These are phyloP conservation scores for Montipora capricornis DNA, from an alignment of 64 coral and sea anemone species.

Conservation along the genomic window DNA sequence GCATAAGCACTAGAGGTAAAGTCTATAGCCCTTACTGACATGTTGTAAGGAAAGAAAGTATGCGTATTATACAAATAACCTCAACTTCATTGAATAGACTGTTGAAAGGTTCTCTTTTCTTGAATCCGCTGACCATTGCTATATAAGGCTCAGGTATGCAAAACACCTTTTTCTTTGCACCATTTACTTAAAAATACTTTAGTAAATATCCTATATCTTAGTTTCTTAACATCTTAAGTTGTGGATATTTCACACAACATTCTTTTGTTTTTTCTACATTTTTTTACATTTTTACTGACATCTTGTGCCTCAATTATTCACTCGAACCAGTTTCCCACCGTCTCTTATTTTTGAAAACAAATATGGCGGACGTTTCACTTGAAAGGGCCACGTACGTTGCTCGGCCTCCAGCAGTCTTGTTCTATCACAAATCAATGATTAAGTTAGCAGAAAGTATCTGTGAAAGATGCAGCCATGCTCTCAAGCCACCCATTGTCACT, in stretches of 20 bases:
- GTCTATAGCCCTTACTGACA: slow-evolving; percentile 81
- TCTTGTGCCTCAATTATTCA: neutral
- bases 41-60: slow-evolving; percentile 38
- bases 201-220: too few relatives aligned
- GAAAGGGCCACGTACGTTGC: slow-evolving; percentile 31
- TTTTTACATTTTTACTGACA: too few relatives aligned
- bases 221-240: too few relatives aligned
- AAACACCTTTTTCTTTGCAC: too few relatives aligned
- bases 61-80: neutral
- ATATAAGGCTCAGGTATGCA: neutral
- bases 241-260: too few relatives aligned
- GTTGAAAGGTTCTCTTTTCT: neutral
- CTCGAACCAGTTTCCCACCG: neutral
- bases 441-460: slow-evolving; percentile 77
- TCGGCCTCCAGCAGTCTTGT: slow-evolving; percentile 81
- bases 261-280: too few relatives aligned
- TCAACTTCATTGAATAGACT: neutral
- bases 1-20: slow-evolving; percentile 88
- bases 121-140: slow-evolving; percentile 44
- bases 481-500: slow-evolving; percentile 18
- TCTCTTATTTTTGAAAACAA: neutral
- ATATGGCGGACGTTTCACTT: slow-evolving; percentile 62
- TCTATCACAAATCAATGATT: slow-evolving; percentile 91
- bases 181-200: too few relatives aligned
- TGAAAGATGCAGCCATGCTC: slow-evolving; percentile 63